These are phyloP conservation scores for Metopia argyrocephala DNA, from an alignment of 2,888 invertebrate genomes.

Conservation along the genomic window DNA sequence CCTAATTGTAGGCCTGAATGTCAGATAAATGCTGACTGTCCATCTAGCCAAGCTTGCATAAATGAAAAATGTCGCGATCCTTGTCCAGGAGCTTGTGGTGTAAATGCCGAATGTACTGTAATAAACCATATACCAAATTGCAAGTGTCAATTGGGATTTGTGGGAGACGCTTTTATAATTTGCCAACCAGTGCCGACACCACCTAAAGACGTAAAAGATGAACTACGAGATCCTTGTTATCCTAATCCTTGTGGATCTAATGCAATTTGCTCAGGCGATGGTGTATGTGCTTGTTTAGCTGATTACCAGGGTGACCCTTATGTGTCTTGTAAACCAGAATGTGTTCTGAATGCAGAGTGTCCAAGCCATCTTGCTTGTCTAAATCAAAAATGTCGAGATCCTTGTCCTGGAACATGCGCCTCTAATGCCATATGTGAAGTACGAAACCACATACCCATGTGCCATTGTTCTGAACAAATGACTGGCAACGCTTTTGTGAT, in stretches of 20 bases:
- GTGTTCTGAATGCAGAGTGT: conserved; percentile 85
- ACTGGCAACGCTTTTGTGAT: conserved; percentile 86
- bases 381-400: conserved; percentile 85
- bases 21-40: conserved; percentile 86
- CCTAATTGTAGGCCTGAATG: conserved; percentile 86
- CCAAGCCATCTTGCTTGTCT: conserved; percentile 83
- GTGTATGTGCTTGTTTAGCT: conserved; percentile 83
- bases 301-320: conserved; percentile 87
- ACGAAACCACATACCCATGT: conserved; percentile 85
- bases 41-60: conserved; percentile 87
- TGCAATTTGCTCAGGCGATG: conserved; percentile 83
- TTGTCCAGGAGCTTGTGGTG: conserved; percentile 88
- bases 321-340: conserved; percentile 85
- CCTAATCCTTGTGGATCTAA: conserved; percentile 90
- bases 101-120: conserved; percentile 82
- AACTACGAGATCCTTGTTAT: conserved; percentile 80
- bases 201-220: conserved; percentile 71
- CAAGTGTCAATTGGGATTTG: conserved; percentile 84
- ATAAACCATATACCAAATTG: conserved; percentile 88
- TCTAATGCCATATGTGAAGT: conserved; percentile 85
- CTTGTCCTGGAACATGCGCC: conserved; percentile 86
- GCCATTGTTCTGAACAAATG: conserved; percentile 84
- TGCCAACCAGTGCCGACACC: conserved; percentile 76
- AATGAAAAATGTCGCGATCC: conserved; percentile 87
- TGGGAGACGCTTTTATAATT: conserved; percentile 85